Percentiles rank a stretch among this genome's conserved stretches.
These are phyloP conservation scores for Ooceraea biroi DNA, from an alignment of 1,140 invertebrate genomes.

Conservation along the genomic window DNA sequence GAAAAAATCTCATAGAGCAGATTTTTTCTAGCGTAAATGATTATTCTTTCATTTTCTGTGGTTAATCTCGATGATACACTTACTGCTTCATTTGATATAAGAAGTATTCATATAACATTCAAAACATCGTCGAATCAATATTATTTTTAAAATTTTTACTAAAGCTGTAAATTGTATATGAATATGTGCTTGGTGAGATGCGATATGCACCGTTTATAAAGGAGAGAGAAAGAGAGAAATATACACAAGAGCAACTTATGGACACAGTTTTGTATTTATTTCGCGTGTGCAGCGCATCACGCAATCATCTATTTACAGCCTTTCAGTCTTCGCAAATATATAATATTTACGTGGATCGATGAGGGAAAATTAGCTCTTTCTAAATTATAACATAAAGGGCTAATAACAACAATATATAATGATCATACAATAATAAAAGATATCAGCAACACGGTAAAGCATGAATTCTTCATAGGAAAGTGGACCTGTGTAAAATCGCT, in stretches of 20 bases:
- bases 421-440: slow-evolving; percentile 73
- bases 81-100: too few relatives aligned
- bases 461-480: slow-evolving; percentile 1
- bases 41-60: too few relatives aligned
- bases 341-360: slow-evolving; percentile 75
- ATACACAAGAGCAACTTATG: slow-evolving; percentile 48
- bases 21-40: too few relatives aligned
- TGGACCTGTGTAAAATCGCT: background rate
- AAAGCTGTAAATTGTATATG: background rate
- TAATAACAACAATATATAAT: slow-evolving; percentile 79
- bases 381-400: slow-evolving; percentile 79
- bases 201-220: background rate
- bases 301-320: slow-evolving; percentile 82
- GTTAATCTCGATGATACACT: too few relatives aligned
- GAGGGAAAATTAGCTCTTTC: slow-evolving; percentile 48
- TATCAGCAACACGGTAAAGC: slow-evolving; percentile 20
- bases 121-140: too few relatives aligned
- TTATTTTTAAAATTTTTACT: too few relatives aligned
- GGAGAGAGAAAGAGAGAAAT: slow-evolving; percentile 24
- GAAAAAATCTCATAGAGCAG: too few relatives aligned
- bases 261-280: slow-evolving; percentile 79
- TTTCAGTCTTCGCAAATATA: slow-evolving; percentile 86
- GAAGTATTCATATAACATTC: too few relatives aligned
- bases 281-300: slow-evolving; percentile 69
- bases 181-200: background rate